Evolutionary conservation across 2,113 vertebrate species (phyloP), one percentile per base, ranked within the genome.

Genomic region (Casuarius casuarius): DNA sequence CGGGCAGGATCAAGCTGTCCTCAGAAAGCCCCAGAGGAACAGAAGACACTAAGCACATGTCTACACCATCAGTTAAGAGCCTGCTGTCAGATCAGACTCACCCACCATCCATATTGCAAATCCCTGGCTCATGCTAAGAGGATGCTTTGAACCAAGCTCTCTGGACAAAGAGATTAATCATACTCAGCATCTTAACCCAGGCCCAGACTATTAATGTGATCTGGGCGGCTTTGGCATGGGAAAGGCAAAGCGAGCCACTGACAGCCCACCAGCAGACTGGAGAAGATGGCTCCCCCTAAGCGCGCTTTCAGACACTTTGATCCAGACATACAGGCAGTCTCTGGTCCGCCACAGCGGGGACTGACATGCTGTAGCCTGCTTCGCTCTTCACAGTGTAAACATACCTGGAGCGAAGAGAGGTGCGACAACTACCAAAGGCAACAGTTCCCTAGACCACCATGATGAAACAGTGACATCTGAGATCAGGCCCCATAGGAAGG

Each of bases 401-500:
- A 4, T n/a, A 44, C 22, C 5, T 58, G 68, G 44, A 86, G 25
- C 35, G 38, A 63, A 73, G 44, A 67, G 14, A 82, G 12, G 29
- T n/a, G 11, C 23, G 65, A 89, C 52, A 90, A 35, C 21, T 42
- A 46, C 52, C 70, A 68, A 95, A 95, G 31, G 42, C 42, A 92
- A 42, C 8, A 31, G 17, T n/a, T 71, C 77, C 54, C 33, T 56
- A 79, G 70, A 82, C 11, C 52, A 62, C 6, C 14, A 28, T 4
- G 49, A 72, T 68, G 35, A 82, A 90, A 92, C 10, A 83, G 6
- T 46, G 77, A 22, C 54, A 62, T 25, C 49, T 28, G 42, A 61
- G 29, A 90, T 5, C 0, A 0, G 13, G 25, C 33, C 10, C 28
- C 26, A 66, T 42, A 1, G 0, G 48, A 65, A 13, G 12, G 26